Evolutionary conservation across 2,888 invertebrate genomes (phyloP), one percentile per base, ranked within the genome.

Genomic region (Parasteatoda lunata): DNA sequence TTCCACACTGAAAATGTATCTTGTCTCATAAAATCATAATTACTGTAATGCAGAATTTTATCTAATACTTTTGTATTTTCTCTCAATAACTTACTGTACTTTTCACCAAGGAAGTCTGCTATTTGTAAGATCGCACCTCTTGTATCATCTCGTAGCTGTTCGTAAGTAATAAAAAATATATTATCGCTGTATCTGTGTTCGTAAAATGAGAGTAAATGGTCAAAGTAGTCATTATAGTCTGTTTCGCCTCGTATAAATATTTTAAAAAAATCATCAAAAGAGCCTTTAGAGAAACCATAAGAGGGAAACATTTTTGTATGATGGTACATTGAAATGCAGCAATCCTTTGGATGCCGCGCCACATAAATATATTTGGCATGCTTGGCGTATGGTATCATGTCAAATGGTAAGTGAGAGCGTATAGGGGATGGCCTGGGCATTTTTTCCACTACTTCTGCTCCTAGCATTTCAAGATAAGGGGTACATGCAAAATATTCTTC

Each of bases 291-390:
- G 54, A 83, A 88, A 3, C 65, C 82, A 11, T 83, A 86, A n/a
- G 82, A 77, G 8, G 84, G 84, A 52, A 79, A 79, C 77, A 82
- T 79, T 66, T 83, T 84, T 4, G 86, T 83, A 54, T 92, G 92
- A 89, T 92, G 91, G 89, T 90, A 93, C 84, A 91, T 92, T 3
- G 92, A 92, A 6, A 93, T 92, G 7, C 91, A 91, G 5, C 91
- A 91, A 90, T 93, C 93, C 89, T 92, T 92, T 0, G 93, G 92
- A 88, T 93, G 92, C 72, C 93, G 91, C 9, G 91, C 91, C 48
- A 93, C 91, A 88, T 93, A 93, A 65, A 93, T 91, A 13, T 89
- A 89, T 66, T 88, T 88, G 1, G 89, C 88, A 47, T 89, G 77
- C 13, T 71, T 75, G 5, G 78, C 80, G 15, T 71, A 84, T 13